Conservation (phyloP, 1,140 invertebrate genomes). For the Drosophila melanogaster region Release_6_plus_ISO1_MT NC_004354.4:20598001-20598500, state of each 20-base stretch:
- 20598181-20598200: neutral
- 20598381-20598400: no score
- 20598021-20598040: constrained; percentile 68
- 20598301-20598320: no score
- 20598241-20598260: neutral
- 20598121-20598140: constrained; percentile 17
- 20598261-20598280: no score
- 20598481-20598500: constrained; percentile 26
- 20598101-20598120: constrained; percentile 37
- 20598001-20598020: constrained; percentile 18
- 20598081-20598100: constrained; percentile 41
- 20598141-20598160: neutral
- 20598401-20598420: constrained; percentile 11
- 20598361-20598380: no score
- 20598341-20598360: no score
- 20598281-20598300: no score
- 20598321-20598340: no score
- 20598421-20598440: constrained; percentile 3
- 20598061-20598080: constrained; percentile 25
- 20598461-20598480: neutral
- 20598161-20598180: constrained; percentile 10
- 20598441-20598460: neutral
- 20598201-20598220: neutral
- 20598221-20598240: neutral
- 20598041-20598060: constrained; percentile 72